Conservation (phyloP, 92 coral and sea anemone genomes). For the Umimayanthus kanabou region DNA sequence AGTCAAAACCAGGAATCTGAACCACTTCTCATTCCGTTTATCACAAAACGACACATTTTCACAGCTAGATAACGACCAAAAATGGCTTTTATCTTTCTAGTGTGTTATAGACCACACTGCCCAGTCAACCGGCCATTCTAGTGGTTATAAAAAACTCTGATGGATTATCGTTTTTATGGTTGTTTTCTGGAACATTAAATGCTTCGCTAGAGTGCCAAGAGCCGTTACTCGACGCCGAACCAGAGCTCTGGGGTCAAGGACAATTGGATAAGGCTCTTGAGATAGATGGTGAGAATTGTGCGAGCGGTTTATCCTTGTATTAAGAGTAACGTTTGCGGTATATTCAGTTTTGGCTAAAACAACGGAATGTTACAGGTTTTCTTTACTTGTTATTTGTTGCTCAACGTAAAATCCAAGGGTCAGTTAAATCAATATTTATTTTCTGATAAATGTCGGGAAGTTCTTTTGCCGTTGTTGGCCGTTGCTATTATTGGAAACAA, state of each 20-base stretch:
- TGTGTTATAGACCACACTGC: background rate
- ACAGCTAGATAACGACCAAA: constrained; percentile 33
- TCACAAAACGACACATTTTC: constrained; percentile 45
- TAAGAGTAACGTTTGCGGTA: background rate
- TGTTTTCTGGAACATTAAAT: background rate
- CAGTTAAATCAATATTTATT: constrained; percentile 14
- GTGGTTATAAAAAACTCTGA: background rate
- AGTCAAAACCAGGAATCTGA: constrained; percentile 45
- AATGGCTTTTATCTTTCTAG: constrained; percentile 32
- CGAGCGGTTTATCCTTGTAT: background rate
- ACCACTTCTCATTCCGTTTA: constrained; percentile 46
- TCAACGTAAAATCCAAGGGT: background rate
- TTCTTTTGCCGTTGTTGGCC: background rate
- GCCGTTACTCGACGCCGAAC: background rate
- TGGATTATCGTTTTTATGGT: background rate
- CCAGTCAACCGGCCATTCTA: constrained; percentile 2
- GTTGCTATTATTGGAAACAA: constrained; percentile 34
- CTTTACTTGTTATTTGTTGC: background rate
- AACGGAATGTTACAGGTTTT: constrained; percentile 17
- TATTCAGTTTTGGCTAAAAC: constrained; percentile 3
- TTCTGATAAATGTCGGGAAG: constrained; percentile 26
- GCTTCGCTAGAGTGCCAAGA: background rate
- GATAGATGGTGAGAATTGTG: constrained; percentile 18
- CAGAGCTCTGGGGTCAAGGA: constrained; percentile 21
- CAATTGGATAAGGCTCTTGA: constrained; percentile 31